phyloP scores from a whole-genome alignment of 2,888 invertebrate species.

The Cyclophora punctaria region DNA sequence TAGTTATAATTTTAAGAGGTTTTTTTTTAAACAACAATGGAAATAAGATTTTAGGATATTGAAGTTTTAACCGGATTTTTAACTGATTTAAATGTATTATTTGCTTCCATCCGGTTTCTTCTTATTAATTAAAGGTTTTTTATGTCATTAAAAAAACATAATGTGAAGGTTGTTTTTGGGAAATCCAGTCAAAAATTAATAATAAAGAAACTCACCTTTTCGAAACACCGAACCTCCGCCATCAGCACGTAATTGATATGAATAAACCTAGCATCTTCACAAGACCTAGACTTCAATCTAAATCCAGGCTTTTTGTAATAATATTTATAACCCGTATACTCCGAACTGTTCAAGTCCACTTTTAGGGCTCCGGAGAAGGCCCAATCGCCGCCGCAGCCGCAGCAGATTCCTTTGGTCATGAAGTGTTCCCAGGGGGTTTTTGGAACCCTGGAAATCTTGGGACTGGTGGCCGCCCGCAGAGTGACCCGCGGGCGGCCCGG shows the following conservation, averaged over 20 bases:
- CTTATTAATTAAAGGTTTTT: too few relatives aligned
- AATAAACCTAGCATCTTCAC: constrained; percentile 79
- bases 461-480: constrained; percentile 44
- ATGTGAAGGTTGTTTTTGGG: background rate
- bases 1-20: too few relatives aligned
- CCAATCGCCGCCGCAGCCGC: constrained; percentile 67
- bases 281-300: constrained; percentile 55
- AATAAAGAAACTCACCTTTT: constrained; percentile 73
- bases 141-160: constrained; percentile 1
- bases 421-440: constrained; percentile 43
- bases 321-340: constrained; percentile 69
- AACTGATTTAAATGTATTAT: too few relatives aligned
- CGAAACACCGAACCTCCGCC: constrained; percentile 77
- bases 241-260: constrained; percentile 78
- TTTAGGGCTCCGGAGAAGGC: constrained; percentile 56
- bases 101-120: too few relatives aligned
- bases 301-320: constrained; percentile 55
- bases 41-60: too few relatives aligned
- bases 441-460: background rate
- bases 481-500: constrained; percentile 60
- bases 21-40: too few relatives aligned
- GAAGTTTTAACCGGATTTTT: too few relatives aligned
- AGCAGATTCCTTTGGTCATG: constrained; percentile 58
- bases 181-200: background rate
- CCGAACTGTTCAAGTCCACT: constrained; percentile 63